phyloP scores from a whole-genome alignment of 2,888 invertebrate species.

The Keiferia lycopersicella region DNA sequence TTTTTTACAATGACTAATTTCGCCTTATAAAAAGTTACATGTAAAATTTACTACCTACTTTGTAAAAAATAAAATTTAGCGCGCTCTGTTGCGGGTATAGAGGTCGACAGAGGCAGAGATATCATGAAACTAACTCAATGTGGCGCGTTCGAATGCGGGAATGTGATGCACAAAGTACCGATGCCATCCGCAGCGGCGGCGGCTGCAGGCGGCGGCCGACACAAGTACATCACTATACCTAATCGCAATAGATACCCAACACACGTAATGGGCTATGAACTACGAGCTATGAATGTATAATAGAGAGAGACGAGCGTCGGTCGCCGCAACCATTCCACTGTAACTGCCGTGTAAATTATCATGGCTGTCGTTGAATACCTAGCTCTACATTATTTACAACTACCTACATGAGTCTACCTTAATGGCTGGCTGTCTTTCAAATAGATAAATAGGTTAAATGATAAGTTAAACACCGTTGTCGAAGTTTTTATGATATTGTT shows the following conservation, averaged over 20 bases:
- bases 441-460: background rate
- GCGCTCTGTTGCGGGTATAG: background rate
- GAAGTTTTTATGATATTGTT: background rate
- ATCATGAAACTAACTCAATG: background rate
- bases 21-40: too few species aligned
- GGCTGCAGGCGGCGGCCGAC: background rate
- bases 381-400: background rate
- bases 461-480: background rate
- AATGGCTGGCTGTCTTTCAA: background rate
- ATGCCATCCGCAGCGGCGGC: background rate
- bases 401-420: too few species aligned
- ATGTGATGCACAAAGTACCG: background rate
- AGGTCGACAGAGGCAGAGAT: background rate
- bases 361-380: background rate
- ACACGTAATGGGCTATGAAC: conserved; percentile 19
- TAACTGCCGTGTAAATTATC: conserved; percentile 10
- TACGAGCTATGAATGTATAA: conserved; percentile 17
- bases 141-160: background rate
- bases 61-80: too few species aligned
- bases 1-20: too few species aligned
- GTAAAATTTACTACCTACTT: too few species aligned
- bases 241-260: background rate
- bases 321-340: background rate
- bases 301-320: background rate
- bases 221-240: background rate